Evolutionary conservation across 2,888 invertebrate genomes (phyloP).

Genomic region (Nymphalis polychloros): DNA sequence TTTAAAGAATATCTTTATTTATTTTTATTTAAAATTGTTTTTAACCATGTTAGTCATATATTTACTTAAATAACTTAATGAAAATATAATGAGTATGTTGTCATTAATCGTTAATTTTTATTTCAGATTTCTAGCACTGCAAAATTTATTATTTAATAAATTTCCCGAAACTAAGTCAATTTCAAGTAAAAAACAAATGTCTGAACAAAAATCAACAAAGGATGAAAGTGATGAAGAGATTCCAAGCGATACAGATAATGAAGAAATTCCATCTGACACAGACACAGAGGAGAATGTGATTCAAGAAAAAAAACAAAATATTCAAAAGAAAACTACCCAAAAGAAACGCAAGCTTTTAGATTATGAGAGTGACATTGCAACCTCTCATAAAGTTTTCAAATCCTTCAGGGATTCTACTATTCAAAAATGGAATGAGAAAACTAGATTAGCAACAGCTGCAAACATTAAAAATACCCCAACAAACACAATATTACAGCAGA

Average conservation of each 20-base stretch:
- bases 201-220: constrained; percentile 39
- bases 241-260: constrained; percentile 81
- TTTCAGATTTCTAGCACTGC: constrained; percentile 70
- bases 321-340: constrained; percentile 21
- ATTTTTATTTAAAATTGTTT: too few species aligned
- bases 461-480: constrained; percentile 83
- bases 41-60: too few species aligned
- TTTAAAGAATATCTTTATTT: neutral
- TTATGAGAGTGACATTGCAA: constrained; percentile 81
- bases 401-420: constrained; percentile 89
- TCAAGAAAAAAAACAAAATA: constrained; percentile 41
- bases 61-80: too few species aligned
- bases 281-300: constrained; percentile 67
- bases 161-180: constrained; percentile 86
- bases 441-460: constrained; percentile 85
- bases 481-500: constrained; percentile 88
- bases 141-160: constrained; percentile 78
- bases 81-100: too few species aligned
- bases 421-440: constrained; percentile 97
- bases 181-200: constrained; percentile 50
- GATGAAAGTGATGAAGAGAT: constrained; percentile 70
- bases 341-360: constrained; percentile 82
- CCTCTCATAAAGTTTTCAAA: constrained; percentile 83
- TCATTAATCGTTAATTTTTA: neutral
- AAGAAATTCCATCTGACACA: constrained; percentile 85